Evolutionary conservation across 23 tunicate species (phyloP), one percentile per base, ranked within the genome.

Genomic region (Halocynthia aurantium): DNA sequence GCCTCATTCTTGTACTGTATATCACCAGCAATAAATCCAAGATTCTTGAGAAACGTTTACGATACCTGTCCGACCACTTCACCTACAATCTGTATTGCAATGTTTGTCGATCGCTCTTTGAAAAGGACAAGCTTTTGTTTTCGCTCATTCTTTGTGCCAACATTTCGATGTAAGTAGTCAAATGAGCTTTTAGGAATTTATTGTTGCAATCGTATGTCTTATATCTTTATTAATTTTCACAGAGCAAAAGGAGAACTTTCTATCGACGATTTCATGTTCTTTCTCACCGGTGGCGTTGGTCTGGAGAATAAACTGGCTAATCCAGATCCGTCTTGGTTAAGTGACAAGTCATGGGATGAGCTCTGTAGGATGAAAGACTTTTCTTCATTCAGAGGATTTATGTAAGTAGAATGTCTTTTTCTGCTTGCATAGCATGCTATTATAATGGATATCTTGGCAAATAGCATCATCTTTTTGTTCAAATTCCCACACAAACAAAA

Each of bases 1-100:
- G 17, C 72, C 12, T 67, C 5, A n/a, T 9, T 6, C 53, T 80
- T 72, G 10, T 72, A 31, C 44, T 31, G 2, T 31, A 31, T 31
- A 31, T 62, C 71, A 66, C 49, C 84, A 87, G 95, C 66, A 94
- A 94, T 87, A 94, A 94, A 57, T 87, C 99, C 20, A 84, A 84
- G 85, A 94, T 87, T 9, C 52, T 94, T 65, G 99, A 94, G 75
- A 94, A 94, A 77, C 76, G 99, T 9, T 81, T 94, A 11, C 85
- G 99, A 6, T 94, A 94, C 63, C 64, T 94, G 61, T 90, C 86
- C 68, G 99, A 94, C 69, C 94, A 87, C 87, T 94, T 94, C 91
- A 94, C 99, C n/a, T 94, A 94, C 95, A 94, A 88, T 73, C 73
- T 94, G 61, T 94, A 94, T 75, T 94, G 99, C 81, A 94, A 94